Conservation (phyloP, 2,888 invertebrate species). For the Epinotia bilunana region DNA sequence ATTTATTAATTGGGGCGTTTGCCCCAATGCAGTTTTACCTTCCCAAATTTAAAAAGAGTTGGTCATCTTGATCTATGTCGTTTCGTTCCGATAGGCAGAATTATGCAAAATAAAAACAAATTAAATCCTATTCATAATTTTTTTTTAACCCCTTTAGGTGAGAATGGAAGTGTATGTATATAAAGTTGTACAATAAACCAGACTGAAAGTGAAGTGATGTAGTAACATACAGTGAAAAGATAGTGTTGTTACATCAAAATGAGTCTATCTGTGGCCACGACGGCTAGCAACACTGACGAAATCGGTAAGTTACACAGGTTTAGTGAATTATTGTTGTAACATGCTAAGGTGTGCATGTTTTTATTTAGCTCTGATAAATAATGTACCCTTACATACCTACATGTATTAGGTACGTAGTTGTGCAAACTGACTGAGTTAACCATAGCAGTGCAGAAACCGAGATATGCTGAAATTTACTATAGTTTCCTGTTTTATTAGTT, state of each 20-base stretch:
- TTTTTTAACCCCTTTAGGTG: neutral
- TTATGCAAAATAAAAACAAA: neutral
- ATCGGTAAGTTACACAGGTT: conserved; percentile 67
- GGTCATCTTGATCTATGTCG: neutral
- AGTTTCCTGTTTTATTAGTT: neutral
- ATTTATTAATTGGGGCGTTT: neutral
- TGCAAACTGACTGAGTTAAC: neutral
- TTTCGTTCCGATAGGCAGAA: neutral
- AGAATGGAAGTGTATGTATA: conserved; percentile 13
- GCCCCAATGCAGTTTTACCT: neutral
- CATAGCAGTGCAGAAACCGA: no score
- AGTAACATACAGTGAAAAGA: conserved; percentile 39
- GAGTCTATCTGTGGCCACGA: conserved; percentile 66
- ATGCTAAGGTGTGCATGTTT: neutral
- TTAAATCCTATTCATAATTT: neutral
- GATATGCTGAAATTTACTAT: neutral
- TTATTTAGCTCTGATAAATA: neutral
- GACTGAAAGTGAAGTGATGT: conserved; percentile 31
- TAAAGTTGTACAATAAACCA: conserved; percentile 19
- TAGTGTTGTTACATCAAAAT: conserved; percentile 60
- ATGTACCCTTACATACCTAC: no score
- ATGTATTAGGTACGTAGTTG: neutral
- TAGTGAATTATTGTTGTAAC: neutral
- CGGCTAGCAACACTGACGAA: conserved; percentile 66
- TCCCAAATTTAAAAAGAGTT: neutral